Conservation (phyloP, 1,140 invertebrate genomes). For the Vollenhovia emeryi region DNA sequence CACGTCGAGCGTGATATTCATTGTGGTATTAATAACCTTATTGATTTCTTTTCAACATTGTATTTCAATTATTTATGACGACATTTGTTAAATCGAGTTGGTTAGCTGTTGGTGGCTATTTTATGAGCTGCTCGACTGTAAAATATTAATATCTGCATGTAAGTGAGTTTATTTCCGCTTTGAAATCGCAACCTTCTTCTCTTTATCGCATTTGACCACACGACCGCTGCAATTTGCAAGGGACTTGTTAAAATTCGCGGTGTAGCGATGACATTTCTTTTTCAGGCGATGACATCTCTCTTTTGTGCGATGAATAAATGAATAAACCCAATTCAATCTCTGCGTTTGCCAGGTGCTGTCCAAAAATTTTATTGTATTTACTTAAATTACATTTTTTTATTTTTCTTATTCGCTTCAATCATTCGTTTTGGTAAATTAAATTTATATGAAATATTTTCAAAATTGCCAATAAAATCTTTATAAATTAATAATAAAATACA, state of each 20-base stretch:
- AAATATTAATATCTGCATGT: conserved; percentile 17
- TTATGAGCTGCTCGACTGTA: not conserved
- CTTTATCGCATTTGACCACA: not conserved
- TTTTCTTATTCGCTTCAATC: not conserved
- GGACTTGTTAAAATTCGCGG: conserved; percentile 1
- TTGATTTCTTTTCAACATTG: not conserved
- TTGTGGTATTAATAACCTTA: not conserved
- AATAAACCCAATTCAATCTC: not conserved
- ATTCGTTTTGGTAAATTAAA: not conserved
- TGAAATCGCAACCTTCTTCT: conserved; percentile 6
- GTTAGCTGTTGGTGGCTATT: not conserved
- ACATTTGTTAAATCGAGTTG: not conserved
- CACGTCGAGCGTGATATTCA: too few relatives aligned
- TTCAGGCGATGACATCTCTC: not conserved
- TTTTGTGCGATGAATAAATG: not conserved
- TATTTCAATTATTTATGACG: not conserved
- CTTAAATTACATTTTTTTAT: not conserved
- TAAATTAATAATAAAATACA: not conserved
- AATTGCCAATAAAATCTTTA: not conserved
- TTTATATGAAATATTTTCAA: not conserved
- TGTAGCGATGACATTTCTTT: not conserved
- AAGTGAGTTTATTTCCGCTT: not conserved
- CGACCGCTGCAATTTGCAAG: not conserved
- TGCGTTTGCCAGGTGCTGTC: not conserved
- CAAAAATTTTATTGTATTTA: not conserved